Percentiles rank a stretch among this genome's conserved stretches.
Conservation (phyloP, 2,113 vertebrate genomes). For the Athene cunicularia region DNA sequence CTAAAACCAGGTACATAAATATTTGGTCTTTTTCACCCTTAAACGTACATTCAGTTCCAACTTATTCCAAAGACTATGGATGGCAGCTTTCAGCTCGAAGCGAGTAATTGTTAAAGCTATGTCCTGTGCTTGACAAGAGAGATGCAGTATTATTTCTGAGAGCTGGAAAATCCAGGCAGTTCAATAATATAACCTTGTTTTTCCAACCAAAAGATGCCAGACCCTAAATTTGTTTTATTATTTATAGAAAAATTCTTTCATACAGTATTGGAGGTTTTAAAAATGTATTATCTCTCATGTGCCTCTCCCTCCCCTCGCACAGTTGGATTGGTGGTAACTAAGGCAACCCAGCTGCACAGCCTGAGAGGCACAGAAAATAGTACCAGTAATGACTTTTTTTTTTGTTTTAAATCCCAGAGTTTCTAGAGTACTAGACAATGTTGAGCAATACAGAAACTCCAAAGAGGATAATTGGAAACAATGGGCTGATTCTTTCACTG, state of each 20-base stretch:
- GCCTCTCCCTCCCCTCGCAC: constrained; percentile 43
- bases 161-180: constrained; percentile 6
- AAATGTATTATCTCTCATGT: constrained; percentile 50
- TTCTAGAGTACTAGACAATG: constrained; percentile 45
- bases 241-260: constrained; percentile 47
- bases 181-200: background rate
- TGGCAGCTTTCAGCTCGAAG: background rate
- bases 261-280: constrained; percentile 38
- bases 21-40: background rate
- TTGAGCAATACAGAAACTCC: constrained; percentile 51
- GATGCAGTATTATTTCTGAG: background rate
- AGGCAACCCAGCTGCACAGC: constrained; percentile 67
- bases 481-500: constrained; percentile 33
- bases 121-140: background rate
- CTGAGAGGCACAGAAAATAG: constrained; percentile 60
- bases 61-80: background rate
- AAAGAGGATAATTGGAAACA: constrained; percentile 61
- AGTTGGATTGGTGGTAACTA: constrained; percentile 61
- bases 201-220: background rate
- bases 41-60: background rate
- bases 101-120: background rate
- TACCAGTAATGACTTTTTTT: constrained; percentile 52
- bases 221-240: constrained; percentile 43
- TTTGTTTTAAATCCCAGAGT: constrained; percentile 55
- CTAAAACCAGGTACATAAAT: background rate